Percentiles rank a stretch among this genome's conserved stretches.
These are phyloP conservation scores for Ctenoplectra terminalis DNA, from an alignment of 1,140 invertebrate species.

Conservation along the genomic window DNA sequence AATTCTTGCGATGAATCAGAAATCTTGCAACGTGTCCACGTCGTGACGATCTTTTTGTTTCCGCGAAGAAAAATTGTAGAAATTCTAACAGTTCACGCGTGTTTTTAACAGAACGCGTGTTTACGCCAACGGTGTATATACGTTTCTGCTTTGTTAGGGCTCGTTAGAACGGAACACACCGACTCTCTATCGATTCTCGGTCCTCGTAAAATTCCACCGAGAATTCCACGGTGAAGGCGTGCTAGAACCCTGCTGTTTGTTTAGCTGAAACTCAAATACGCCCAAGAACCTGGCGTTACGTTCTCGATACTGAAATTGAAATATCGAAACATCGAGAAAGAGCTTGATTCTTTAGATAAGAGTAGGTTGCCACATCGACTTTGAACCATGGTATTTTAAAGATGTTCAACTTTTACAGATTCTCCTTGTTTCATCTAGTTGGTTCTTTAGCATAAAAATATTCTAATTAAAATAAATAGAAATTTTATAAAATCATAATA, in stretches of 20 bases:
- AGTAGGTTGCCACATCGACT: background rate
- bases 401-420: too few species aligned
- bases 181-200: constrained; percentile 48
- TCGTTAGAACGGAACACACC: constrained; percentile 27
- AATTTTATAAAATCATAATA: too few species aligned
- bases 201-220: constrained; percentile 54
- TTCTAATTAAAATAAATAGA: too few species aligned
- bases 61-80: background rate
- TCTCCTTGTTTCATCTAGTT: too few species aligned
- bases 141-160: constrained; percentile 10
- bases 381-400: background rate
- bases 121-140: constrained; percentile 9
- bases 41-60: background rate
- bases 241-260: constrained; percentile 32
- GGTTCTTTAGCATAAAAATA: too few species aligned
- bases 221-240: constrained; percentile 27
- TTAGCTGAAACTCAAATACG: constrained; percentile 32
- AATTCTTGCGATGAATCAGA: constrained; percentile 62
- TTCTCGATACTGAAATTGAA: background rate
- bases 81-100: background rate
- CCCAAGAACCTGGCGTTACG: background rate
- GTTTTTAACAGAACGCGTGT: constrained; percentile 28
- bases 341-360: background rate
- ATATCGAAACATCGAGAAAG: background rate
- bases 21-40: constrained; percentile 22